Evolutionary conservation across 2,888 invertebrate species (phyloP), one percentile per base, ranked within the genome.

Genomic region (Torymus aiolomorphi): DNA sequence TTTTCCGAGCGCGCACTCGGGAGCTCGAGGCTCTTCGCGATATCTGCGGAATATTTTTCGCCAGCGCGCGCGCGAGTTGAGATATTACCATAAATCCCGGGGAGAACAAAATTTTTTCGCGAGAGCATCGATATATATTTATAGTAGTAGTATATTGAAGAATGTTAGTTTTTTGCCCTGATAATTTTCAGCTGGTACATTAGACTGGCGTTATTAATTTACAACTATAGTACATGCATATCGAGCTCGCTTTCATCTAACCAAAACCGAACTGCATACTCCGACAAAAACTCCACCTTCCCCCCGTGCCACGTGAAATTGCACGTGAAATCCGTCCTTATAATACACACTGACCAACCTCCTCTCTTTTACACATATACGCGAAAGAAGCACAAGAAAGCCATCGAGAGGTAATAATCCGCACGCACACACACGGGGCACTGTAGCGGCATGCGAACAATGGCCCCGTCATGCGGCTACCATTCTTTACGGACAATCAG

Each of bases 401-500:
- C 69, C 67, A 49, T n/a, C 11, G 16, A 14, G 56, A 51, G 16
- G 52, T 56, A 73, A 78, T 73, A 78, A 56, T 72, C 66, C 79
- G 83, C 80, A 77, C 74, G 82, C 78, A 86, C 84, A 84, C 81
- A 4, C 0, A 16, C 52, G 16, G 42, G 8, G 42, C 42, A 42
- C 8, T 10, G 81, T 77, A 81, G 82, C 81, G 84, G 83, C 83
- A 83, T 86, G 83, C 84, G 61, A 71, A 89, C 88, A 89, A 88
- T 88, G 86, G 88, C 84, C 85, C 85, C 87, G 88, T 88, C 88
- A 88, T 87, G 86, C 86, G 86, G 86, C 86, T 87, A 85, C 88
- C 88, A 89, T 89, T 88, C 88, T 88, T 88, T 85, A 87, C 82
- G 86, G 85, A 88, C 88, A 88, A 88, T 88, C 87, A 85, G 85